Evolutionary conservation across 2,113 vertebrate genomes (phyloP), one percentile per base, ranked within the genome.

Genomic region (Colistium nudipinnis): DNA sequence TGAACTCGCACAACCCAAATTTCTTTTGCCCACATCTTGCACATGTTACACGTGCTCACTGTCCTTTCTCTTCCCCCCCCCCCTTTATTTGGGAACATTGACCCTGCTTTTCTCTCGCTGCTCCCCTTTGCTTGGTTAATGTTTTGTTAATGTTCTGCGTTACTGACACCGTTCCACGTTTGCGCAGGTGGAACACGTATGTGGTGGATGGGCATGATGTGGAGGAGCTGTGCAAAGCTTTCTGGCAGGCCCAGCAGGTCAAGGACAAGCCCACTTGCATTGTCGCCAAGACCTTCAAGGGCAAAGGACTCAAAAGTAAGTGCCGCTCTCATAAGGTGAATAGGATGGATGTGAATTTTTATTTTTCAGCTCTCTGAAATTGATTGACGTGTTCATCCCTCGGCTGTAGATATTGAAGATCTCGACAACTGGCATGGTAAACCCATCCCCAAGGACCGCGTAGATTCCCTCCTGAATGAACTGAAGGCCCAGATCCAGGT

Each of bases 271-370:
- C 95, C 64, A 96, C 94, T 0, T 94, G 94, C 48, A 91, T 97
- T 19, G 86, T 97, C 4, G 96, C 95, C 52, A 95, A 95, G 84
- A 97, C 95, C 1, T 94, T 93, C 70, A 97, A 94, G 76, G 94
- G 95, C 44, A 93, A 91, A 78, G 95, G 95, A 5, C 90, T 95
- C n/a, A 88, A 93, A 89, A 91, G 95, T 96, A 79, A 84, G 87
- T 57, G 14, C 16, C 2, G 19, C 2, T 41, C 22, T 35, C 1
- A 19, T 4, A 20, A 41, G 6, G 6, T 48, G 6, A 11, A 4
- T 25, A 12, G 31, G 7, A 6, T 27, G 1, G 5, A 33, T 4
- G 4, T 4, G 0, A 44, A 10, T 11, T 0, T 17, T 39, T n/a
- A n/a, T 38, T 47, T 10, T 8, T 43, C 12, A 39, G 0, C 13